Base-by-base conservation (phyloP, 37 sponge, comb jelly and placozoan species). In the Cladorhizidae sp. region DNA sequence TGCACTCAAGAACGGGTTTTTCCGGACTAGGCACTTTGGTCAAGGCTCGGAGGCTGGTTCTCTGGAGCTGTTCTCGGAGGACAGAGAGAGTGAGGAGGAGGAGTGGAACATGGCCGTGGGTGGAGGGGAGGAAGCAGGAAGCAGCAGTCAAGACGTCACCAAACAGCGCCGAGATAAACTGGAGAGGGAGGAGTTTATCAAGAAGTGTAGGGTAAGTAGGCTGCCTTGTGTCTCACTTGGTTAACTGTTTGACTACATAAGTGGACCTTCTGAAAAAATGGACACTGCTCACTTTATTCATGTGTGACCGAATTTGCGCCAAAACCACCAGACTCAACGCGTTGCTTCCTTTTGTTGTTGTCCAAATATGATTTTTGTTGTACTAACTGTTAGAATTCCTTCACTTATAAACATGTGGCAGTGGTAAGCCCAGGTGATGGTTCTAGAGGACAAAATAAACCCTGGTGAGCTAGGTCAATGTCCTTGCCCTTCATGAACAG, bases 171-270 rank as follows among this genome's bases (percentile, higher is more conserved):
- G 45, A 59, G 85, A 88, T 11, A 45, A 86, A 56, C 76, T 95
- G 45, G 95, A 95, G 82, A 83, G 76, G 68, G 93, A 95, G 37
- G 90, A 92, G 56, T 95, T 85, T 59, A 68, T 95, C 31, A 80
- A 63, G 37, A 78, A 78, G 36, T 76, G 77, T 59, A 78, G 71
- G 56, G 93, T 93, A 28, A 70, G 35, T 9, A 38, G 9, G 39
- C 42, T 70, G 12, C 20, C 12, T 28, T 31, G 7, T 70, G 17
- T 28, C 12, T 37, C 17, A 36, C 41, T 70, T 14, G 12, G 12
- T 54, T 54, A n/a, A n/a, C n/a, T n/a, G n/a, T n/a, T n/a, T n/a
- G n/a, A 64, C 11, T 25, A 22, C 20, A 64, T 64, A 23, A 25
- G 65, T 64, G 21, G 20, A 64, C 28, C 11, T n/a, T n/a, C n/a